Evolutionary conservation across 1,140 invertebrate genomes (phyloP), one percentile per base, ranked within the genome.

Genomic region (Delia radicum): DNA sequence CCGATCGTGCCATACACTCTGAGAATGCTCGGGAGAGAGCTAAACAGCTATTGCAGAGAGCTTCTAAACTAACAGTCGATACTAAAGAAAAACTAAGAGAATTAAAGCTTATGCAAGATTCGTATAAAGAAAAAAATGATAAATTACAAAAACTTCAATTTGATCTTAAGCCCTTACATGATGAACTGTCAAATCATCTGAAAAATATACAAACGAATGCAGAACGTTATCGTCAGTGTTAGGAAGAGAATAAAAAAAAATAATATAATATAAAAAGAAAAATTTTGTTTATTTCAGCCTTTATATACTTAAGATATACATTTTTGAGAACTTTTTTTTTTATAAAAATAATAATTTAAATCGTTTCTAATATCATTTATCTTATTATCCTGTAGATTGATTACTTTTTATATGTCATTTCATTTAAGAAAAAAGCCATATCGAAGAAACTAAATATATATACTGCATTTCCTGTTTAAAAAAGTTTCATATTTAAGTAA

Each of bases 71-170:
- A 0, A 94, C 93, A 0, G 91, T 91, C 74, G 92, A 93, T 77
- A 94, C 93, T 0, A 90, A 91, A 78, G 90, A 88, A 12, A 94
- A 95, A 83, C 87, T 94, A 10, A 92, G 91, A 78, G 90, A 94
- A 77, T 86, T 96, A 21, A 79, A 83, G 46, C 63, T 77, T 48
- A 80, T 85, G 78, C 80, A 86, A 75, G 65, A 75, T 0, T 79
- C 77, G 12, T 90, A 90, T 77, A 87, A 87, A 74, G 87, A 86
- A 42, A 88, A 90, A 77, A 88, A 88, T 61, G 81, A 84, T 33
- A 81, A 87, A 74, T 77, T 90, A n/a, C 81, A 80, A 62, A 78
- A 78, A 10, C 80, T 90, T 76, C 87, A 90, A 81, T 82, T 81
- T 21, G 79, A 84, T 79, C 89, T 90, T 72, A 83, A 84, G 28